phyloP scores from a whole-genome alignment of 2,113 vertebrate genomes.

The Pterocles orientalis region DNA sequence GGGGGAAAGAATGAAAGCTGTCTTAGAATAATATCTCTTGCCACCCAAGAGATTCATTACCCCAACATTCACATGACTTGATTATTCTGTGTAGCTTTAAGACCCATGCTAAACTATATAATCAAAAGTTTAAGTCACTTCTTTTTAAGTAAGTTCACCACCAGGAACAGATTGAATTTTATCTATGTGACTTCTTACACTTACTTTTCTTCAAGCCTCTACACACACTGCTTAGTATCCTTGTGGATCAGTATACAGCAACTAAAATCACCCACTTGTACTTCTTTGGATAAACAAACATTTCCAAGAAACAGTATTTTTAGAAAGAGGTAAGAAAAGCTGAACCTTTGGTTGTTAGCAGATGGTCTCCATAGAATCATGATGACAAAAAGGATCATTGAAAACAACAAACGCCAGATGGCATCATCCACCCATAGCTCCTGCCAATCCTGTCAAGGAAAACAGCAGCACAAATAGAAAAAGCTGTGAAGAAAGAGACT shows the following conservation, averaged over 20 bases:
- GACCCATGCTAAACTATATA: neutral
- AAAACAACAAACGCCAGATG: conserved; percentile 95
- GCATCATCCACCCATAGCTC: conserved; percentile 97
- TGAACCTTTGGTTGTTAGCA: conserved; percentile 93
- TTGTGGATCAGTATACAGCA: neutral
- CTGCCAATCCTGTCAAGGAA: conserved; percentile 86
- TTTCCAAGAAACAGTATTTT: neutral
- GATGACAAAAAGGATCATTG: conserved; percentile 95
- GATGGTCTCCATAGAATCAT: conserved; percentile 95
- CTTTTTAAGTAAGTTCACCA: neutral
- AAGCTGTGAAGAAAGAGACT: neutral
- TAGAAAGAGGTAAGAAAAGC: conserved; percentile 7
- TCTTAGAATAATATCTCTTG: neutral
- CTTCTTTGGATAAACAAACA: neutral
- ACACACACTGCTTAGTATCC: neutral
- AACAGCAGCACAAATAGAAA: neutral
- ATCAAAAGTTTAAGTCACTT: neutral
- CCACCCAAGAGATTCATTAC: neutral
- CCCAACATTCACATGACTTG: neutral
- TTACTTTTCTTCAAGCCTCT: neutral
- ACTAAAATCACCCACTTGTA: neutral
- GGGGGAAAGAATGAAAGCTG: neutral
- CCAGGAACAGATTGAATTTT: neutral
- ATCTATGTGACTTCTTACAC: neutral
- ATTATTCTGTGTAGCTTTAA: neutral